A percentile compares a stretch with the other conserved stretches of the same genome.
Evolutionary conservation across 2,113 vertebrate genomes (phyloP).

Genomic region (Scomber japonicus): DNA sequence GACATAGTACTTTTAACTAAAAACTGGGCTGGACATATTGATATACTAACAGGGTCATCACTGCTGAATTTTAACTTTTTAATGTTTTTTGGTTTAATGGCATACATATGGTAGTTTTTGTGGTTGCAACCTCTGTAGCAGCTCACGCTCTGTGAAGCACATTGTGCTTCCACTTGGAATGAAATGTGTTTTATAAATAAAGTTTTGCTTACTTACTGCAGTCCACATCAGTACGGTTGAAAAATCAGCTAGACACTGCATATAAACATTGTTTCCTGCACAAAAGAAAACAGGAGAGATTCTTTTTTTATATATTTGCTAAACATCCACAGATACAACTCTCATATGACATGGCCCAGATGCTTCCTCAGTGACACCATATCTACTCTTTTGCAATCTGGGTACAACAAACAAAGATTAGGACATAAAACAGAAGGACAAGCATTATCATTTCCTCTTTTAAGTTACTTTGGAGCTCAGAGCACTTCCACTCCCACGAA

Average conservation of each 20-base stretch:
- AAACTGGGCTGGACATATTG: no score
- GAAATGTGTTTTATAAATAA: no score
- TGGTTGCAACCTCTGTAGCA: no score
- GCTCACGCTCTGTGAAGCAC: no score
- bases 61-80: no score
- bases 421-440: constrained; percentile 25
- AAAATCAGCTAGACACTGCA: background rate
- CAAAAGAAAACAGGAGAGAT: background rate
- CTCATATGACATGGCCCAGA: constrained; percentile 81
- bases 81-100: no score
- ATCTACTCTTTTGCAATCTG: constrained; percentile 62
- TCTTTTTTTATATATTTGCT: constrained; percentile 11
- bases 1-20: no score
- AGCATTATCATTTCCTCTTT: constrained; percentile 14
- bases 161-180: no score
- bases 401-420: constrained; percentile 36
- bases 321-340: constrained; percentile 27
- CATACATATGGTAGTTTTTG: no score
- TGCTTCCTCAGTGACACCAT: constrained; percentile 75
- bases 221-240: background rate
- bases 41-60: no score
- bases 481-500: constrained; percentile 22
- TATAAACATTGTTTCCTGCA: background rate
- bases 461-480: constrained; percentile 18
- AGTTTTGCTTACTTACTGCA: background rate